Evolutionary conservation across 2,888 invertebrate genomes (phyloP).

Genomic region (Limnephilus marmoratus): DNA sequence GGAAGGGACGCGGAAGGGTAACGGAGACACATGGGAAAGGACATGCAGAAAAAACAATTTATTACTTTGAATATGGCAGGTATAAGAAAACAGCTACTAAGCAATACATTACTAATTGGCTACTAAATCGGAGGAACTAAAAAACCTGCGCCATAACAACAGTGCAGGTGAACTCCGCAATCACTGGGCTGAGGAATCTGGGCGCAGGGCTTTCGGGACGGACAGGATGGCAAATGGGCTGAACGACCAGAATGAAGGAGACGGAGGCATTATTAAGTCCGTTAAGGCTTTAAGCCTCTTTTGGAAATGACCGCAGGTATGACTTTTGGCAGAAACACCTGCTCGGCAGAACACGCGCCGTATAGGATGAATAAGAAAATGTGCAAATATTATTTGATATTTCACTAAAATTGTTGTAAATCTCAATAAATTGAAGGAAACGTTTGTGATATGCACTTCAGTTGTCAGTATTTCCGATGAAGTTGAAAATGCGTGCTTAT

Average conservation of each 20-base stretch:
- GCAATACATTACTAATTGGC: background rate
- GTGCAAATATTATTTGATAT: background rate
- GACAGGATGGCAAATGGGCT: constrained; percentile 38
- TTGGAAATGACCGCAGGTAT: constrained; percentile 52
- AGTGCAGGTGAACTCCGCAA: constrained; percentile 44
- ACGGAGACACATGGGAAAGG: too few species aligned
- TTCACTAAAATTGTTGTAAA: background rate
- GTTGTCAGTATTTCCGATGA: too few species aligned
- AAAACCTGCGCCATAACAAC: constrained; percentile 24
- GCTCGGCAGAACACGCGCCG: constrained; percentile 56
- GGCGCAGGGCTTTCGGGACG: background rate
- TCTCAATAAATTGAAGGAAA: too few species aligned
- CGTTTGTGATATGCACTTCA: too few species aligned
- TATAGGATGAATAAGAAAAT: background rate
- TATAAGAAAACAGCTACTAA: too few species aligned
- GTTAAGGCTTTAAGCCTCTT: constrained; percentile 21
- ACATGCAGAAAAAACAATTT: too few species aligned
- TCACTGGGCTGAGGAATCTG: constrained; percentile 42
- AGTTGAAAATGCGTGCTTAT: too few species aligned
- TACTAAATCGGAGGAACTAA: background rate
- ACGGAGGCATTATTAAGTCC: constrained; percentile 10
- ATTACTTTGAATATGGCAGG: too few species aligned
- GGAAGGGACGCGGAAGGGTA: too few species aligned
- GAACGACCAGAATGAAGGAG: background rate
- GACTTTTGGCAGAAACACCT: constrained; percentile 56